Base-by-base conservation (phyloP, 2,888 invertebrate genomes). In the Caenorhabditis imperialis region DNA sequence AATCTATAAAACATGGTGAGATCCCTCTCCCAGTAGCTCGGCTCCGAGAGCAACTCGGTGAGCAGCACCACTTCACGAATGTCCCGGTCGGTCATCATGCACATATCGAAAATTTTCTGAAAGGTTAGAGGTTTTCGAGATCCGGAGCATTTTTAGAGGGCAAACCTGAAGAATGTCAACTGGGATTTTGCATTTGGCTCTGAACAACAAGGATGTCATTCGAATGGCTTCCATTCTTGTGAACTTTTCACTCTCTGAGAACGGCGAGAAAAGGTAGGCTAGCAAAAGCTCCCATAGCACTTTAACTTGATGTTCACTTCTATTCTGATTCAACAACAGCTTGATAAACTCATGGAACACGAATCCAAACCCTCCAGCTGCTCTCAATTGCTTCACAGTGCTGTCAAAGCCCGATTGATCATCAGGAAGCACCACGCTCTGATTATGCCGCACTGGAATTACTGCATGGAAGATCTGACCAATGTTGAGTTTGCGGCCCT, bases 281-380 rank as follows among this genome's bases (percentile, higher is more conserved):
- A 55, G 35, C 7, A 50, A 14, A 5, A 55, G 20, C 16, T 42
- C 23, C 55, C 55, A 58, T 18, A 38, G 22, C 16, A 14, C 27
- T 0, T 20, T 8, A 4, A 18, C 6, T 20, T 27, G 3, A 1
- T 18, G 5, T 4, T 1, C 2, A 3, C 16, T 23, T n/a, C 42
- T 16, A 1, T 23, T 8, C 2, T 10, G 35, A 5, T 37, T 16
- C 3, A 25, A 4, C 0, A 33, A 0, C 12, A 54, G n/a, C 22
- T 50, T 48, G 2, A 48, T 50, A 4, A 67, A 42, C 1, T 23
- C 12, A 16, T 67, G 45, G 16, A 50, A 67, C 2, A 67, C 27
- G 20, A 67, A 57, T 16, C 67, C 67, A n/a, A 57, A 67, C 12
- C 67, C 67, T 37, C 67, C 67, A 8, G 42, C 35, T 22, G 42